Evolutionary conservation across 35 echinoderm and acorn worm species (phyloP).

Genomic region (Lytechinus variegatus): DNA sequence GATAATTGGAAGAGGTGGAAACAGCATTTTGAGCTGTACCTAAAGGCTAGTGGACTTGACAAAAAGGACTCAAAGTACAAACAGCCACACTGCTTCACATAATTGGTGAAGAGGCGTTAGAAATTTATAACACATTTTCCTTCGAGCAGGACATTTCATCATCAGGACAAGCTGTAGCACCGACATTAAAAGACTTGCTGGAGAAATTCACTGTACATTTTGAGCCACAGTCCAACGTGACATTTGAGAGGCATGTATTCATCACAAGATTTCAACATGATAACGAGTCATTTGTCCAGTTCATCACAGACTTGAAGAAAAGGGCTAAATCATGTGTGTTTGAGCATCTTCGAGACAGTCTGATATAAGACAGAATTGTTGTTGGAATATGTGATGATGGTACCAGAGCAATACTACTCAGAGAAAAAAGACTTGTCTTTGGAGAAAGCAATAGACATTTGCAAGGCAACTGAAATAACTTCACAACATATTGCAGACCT

Average conservation of each 20-base stretch:
- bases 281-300: constrained; percentile 51
- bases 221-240: constrained; percentile 51
- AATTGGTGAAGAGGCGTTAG: constrained; percentile 64
- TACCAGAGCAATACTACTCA: no score
- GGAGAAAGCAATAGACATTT: no score
- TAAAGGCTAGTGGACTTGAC: constrained; percentile 56
- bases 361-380: constrained; percentile 36
- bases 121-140: constrained; percentile 66
- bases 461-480: no score
- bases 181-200: not conserved
- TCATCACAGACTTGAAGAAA: constrained; percentile 51
- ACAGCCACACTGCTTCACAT: constrained; percentile 64
- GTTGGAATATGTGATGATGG: no score
- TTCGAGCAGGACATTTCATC: not conserved
- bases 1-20: no score
- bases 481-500: no score
- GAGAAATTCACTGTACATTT: constrained; percentile 58
- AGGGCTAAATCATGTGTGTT: constrained; percentile 65
- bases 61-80: constrained; percentile 57
- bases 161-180: not conserved
- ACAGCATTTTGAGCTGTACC: constrained; percentile 54
- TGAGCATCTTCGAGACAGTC: constrained; percentile 57
- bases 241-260: constrained; percentile 67
- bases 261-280: constrained; percentile 23
- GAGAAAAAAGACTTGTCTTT: no score